A percentile compares a stretch with the other conserved stretches of the same genome.
Evolutionary conservation across 2,113 vertebrate genomes (phyloP).

Genomic region (Oreochromis niloticus): DNA sequence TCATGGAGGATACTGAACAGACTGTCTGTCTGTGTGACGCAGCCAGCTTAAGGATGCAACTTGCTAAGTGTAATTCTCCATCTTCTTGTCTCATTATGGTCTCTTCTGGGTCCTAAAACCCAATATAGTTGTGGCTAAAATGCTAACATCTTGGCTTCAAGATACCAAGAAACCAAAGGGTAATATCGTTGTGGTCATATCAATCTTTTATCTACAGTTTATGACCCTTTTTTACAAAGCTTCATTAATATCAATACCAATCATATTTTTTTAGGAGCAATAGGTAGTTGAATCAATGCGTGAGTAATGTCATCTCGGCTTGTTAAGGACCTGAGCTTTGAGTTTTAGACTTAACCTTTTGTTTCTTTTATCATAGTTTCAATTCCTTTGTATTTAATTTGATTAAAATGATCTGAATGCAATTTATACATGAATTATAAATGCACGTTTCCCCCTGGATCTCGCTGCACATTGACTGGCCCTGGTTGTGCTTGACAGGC

Average conservation of each 20-base stretch:
- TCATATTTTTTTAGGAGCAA: background rate
- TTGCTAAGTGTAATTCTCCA: background rate
- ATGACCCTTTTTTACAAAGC: accelerated
- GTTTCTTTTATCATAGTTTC: background rate
- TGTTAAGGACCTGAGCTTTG: background rate
- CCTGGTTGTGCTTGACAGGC: background rate
- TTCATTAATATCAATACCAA: background rate
- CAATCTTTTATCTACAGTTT: background rate
- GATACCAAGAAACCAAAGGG: background rate
- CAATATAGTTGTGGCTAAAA: background rate
- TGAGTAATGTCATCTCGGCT: accelerated
- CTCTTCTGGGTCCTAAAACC: background rate
- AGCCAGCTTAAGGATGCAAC: background rate
- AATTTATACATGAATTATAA: background rate
- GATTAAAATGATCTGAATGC: background rate
- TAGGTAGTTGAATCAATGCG: background rate
- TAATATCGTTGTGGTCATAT: background rate
- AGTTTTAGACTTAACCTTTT: background rate
- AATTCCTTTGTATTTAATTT: background rate
- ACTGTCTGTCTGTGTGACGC: background rate
- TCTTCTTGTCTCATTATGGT: background rate
- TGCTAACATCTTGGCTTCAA: background rate
- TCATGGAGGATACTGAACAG: background rate
- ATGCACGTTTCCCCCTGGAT: background rate
- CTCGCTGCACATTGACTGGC: background rate